Conservation (phyloP, 1,140 invertebrate genomes). For the Drosophila tani region DNA sequence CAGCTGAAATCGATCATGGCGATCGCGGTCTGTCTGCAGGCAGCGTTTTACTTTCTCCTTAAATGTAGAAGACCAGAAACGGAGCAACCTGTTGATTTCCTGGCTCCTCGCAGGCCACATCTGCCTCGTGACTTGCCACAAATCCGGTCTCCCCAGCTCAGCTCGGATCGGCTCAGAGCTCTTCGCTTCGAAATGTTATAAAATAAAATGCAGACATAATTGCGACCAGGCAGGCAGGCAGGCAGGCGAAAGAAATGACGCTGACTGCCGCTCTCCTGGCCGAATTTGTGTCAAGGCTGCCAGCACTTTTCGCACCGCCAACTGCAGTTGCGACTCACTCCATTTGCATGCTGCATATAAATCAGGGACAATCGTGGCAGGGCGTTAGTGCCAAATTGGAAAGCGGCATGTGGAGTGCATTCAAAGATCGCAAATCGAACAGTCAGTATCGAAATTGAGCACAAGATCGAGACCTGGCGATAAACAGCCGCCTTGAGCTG, state of each 20-base stretch:
- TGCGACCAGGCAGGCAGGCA: conserved; percentile 20
- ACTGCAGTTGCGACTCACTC: conserved; percentile 33
- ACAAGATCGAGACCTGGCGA: conserved; percentile 44
- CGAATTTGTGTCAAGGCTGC: conserved; percentile 76
- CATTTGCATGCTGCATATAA: conserved; percentile 63
- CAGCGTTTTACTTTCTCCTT: conserved; percentile 74
- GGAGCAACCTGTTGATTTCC: conserved; percentile 69
- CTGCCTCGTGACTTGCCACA: conserved; percentile 74
- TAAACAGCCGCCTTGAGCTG: conserved; percentile 52
- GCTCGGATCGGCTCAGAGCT: background rate
- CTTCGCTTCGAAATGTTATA: conserved; percentile 51
- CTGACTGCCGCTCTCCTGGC: conserved; percentile 36
- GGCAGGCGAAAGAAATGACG: conserved; percentile 16
- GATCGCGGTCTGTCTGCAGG: conserved; percentile 15
- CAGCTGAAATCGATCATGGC: conserved; percentile 42
- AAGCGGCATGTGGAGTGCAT: conserved; percentile 51
- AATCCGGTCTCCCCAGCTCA: conserved; percentile 62
- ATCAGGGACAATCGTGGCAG: conserved; percentile 51
- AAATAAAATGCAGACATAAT: conserved; percentile 67
- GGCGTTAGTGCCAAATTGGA: conserved; percentile 63
- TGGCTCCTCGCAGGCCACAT: conserved; percentile 57
- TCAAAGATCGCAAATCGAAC: conserved; percentile 35
- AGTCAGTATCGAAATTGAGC: conserved; percentile 19
- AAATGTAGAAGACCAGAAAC: conserved; percentile 76
- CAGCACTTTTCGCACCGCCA: conserved; percentile 35